Conservation (phyloP, 2,888 invertebrate genomes). For the Amphimallon solstitiale region DNA sequence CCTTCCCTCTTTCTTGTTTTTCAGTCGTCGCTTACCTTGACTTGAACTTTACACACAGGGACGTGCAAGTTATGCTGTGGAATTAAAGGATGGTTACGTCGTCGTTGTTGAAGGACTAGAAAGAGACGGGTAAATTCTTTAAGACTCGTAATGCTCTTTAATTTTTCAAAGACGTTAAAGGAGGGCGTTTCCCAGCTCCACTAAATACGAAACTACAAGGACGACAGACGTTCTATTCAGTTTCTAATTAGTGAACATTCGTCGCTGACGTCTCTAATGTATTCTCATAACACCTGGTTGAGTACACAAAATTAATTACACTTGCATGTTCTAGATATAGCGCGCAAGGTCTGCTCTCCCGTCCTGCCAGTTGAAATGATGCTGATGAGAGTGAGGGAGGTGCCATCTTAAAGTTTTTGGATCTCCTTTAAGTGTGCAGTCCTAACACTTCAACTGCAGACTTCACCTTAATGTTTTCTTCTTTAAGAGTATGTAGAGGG, state of each 20-base stretch:
- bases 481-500: too few species aligned
- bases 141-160: conserved; percentile 17
- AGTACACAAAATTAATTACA: conserved; percentile 45
- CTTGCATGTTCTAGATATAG: conserved; percentile 33
- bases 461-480: too few species aligned
- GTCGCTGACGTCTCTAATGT: conserved; percentile 48
- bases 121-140: conserved; percentile 1
- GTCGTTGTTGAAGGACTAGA: not conserved
- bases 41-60: not conserved
- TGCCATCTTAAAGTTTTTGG: too few species aligned
- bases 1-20: not conserved
- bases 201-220: conserved; percentile 2
- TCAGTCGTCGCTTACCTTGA: conserved; percentile 4
- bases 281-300: conserved; percentile 43
- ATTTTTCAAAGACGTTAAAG: conserved; percentile 18
- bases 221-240: conserved; percentile 31
- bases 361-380: too few species aligned
- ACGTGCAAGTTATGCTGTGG: not conserved
- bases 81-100: not conserved
- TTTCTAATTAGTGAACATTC: conserved; percentile 50
- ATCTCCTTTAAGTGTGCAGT: too few species aligned
- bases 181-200: not conserved
- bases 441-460: too few species aligned
- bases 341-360: not conserved
- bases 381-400: too few species aligned